Conservation (phyloP, 2,113 vertebrate species). For the Sceloporus tristichus region DNA sequence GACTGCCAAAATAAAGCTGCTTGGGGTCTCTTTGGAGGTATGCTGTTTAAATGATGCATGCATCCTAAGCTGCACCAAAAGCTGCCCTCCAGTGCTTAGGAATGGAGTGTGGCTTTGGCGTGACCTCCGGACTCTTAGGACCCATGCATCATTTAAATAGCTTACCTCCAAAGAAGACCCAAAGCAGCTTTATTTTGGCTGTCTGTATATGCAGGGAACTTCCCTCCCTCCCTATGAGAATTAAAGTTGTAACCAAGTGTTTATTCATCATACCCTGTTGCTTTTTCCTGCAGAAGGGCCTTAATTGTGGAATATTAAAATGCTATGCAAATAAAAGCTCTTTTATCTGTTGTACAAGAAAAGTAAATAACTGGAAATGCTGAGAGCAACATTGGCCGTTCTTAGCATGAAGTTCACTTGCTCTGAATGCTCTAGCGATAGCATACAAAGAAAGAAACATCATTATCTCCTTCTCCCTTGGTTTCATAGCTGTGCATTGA, state of each 20-base stretch:
- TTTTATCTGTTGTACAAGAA: slow-evolving; percentile 15
- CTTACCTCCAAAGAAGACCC: too few relatives aligned
- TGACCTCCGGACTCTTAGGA: too few relatives aligned
- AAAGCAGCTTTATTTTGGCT: too few relatives aligned
- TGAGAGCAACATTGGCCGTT: background rate
- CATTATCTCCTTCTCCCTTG: too few relatives aligned
- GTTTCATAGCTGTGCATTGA: slow-evolving; percentile 7
- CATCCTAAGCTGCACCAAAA: too few relatives aligned
- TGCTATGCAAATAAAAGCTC: slow-evolving; percentile 13
- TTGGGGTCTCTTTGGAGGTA: too few relatives aligned
- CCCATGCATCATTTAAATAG: too few relatives aligned
- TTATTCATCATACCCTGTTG: background rate
- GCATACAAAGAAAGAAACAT: slow-evolving; percentile 15
- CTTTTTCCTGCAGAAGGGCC: background rate
- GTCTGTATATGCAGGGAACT: background rate
- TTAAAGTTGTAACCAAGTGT: slow-evolving; percentile 3
- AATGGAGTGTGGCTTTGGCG: too few relatives aligned
- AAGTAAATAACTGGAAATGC: slow-evolving; percentile 8
- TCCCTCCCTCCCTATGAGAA: background rate
- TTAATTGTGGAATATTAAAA: slow-evolving; percentile 37
- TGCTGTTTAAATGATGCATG: too few relatives aligned
- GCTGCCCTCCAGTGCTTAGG: too few relatives aligned
- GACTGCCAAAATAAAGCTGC: too few relatives aligned
- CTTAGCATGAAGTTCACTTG: slow-evolving; percentile 10
- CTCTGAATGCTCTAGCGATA: background rate